Evolutionary conservation across 2,113 vertebrate species (phyloP).

Genomic region (Hippolais icterina): DNA sequence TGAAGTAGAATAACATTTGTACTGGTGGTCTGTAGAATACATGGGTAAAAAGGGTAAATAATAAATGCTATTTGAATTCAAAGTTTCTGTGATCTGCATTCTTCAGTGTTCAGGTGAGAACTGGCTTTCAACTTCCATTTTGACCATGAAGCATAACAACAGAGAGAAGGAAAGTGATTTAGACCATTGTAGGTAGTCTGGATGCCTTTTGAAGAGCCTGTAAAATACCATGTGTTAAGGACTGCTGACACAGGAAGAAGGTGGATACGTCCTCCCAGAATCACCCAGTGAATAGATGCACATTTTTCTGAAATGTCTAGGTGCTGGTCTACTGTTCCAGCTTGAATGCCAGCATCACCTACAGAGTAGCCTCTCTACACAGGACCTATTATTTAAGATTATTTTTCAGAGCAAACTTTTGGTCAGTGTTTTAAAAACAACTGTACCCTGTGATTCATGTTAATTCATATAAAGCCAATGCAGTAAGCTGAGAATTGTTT

Average conservation of each 20-base stretch:
- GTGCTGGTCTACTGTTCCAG: not conserved
- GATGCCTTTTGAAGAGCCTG: not conserved
- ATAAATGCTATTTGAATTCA: not conserved
- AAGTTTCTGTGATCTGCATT: not conserved
- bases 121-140: not conserved
- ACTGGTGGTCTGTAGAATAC: not conserved
- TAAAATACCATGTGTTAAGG: not conserved
- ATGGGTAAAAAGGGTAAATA: not conserved
- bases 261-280: not conserved
- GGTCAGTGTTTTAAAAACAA: not conserved
- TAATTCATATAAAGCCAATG: not conserved
- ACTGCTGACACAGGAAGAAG: not conserved
- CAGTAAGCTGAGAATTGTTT: not conserved
- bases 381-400: not conserved
- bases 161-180: not conserved
- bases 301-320: not conserved
- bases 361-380: not conserved
- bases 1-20: not conserved
- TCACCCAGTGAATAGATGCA: not conserved
- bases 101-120: not conserved
- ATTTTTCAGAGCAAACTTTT: not conserved
- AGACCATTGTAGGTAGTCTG: not conserved
- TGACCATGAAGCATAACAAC: not conserved
- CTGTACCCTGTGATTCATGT: not conserved
- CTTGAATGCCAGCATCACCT: not conserved